These are phyloP conservation scores for Corythornis madagascariensis DNA, from an alignment of 2,113 vertebrate species.

Conservation along the genomic window DNA sequence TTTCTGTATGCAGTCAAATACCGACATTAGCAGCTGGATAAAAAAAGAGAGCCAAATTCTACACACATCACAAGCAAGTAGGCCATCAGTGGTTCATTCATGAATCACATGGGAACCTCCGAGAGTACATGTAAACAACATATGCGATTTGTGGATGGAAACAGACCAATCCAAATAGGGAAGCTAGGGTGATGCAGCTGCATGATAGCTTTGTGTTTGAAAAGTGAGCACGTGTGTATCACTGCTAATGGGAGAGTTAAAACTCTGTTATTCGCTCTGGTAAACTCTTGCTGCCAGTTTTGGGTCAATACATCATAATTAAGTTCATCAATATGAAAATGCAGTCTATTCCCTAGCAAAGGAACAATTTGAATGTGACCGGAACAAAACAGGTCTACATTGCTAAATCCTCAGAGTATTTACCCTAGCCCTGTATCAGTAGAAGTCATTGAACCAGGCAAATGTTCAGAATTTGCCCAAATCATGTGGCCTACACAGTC, in stretches of 20 bases:
- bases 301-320: background rate
- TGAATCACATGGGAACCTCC: background rate
- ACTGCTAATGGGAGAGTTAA: background rate
- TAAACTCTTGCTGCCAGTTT: accelerated
- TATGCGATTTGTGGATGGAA: background rate
- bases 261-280: background rate
- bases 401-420: background rate
- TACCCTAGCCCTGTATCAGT: background rate
- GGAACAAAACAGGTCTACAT: background rate
- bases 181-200: background rate
- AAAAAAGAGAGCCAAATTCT: background rate
- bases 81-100: background rate
- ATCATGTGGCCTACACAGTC: background rate
- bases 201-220: background rate
- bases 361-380: background rate
- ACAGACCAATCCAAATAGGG: background rate
- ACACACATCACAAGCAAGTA: background rate
- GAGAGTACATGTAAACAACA: background rate
- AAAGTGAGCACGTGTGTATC: accelerated
- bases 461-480: background rate
- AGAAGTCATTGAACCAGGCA: accelerated
- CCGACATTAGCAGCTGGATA: background rate
- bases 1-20: background rate
- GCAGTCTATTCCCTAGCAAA: background rate
- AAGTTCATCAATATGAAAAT: background rate